phyloP scores from a whole-genome alignment of 1,140 invertebrate genomes.

The Semibalanus balanoides region DNA sequence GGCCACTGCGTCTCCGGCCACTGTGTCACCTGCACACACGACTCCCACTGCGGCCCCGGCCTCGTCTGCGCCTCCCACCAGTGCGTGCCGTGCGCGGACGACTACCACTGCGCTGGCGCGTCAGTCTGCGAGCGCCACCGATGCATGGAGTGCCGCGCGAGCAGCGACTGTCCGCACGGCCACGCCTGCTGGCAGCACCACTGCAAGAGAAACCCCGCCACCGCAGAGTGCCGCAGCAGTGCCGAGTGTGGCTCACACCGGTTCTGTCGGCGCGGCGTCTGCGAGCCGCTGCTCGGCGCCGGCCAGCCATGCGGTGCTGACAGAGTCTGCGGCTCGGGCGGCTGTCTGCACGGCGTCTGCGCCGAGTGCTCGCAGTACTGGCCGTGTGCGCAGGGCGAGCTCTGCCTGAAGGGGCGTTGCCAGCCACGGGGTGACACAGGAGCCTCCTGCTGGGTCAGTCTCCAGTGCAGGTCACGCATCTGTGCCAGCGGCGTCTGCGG shows the following conservation, averaged over 20 bases:
- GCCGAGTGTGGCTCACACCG: background rate
- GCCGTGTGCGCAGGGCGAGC: background rate
- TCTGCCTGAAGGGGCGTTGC: background rate
- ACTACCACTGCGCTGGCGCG: background rate
- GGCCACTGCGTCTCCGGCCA: too few species aligned
- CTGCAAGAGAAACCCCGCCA: background rate
- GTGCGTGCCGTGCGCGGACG: background rate
- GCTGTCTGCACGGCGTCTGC: background rate
- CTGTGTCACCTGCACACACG: background rate
- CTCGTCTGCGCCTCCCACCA: background rate
- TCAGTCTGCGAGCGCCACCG: background rate
- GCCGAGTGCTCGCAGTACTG: background rate
- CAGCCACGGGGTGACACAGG: background rate
- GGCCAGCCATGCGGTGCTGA: background rate
- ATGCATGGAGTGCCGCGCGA: background rate
- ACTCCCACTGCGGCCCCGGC: background rate
- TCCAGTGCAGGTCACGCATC: background rate
- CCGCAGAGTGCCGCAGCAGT: background rate
- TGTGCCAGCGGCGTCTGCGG: background rate
- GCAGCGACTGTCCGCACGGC: background rate
- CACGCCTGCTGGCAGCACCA: background rate
- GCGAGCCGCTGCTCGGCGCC: background rate
- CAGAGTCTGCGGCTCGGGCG: background rate
- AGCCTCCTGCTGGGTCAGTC: background rate
- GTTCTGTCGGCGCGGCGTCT: background rate